Evolutionary conservation across 2,797 vertebrate species (phyloP), one percentile per base, ranked within the genome.

Genomic region (Fistularia tabacaria): DNA sequence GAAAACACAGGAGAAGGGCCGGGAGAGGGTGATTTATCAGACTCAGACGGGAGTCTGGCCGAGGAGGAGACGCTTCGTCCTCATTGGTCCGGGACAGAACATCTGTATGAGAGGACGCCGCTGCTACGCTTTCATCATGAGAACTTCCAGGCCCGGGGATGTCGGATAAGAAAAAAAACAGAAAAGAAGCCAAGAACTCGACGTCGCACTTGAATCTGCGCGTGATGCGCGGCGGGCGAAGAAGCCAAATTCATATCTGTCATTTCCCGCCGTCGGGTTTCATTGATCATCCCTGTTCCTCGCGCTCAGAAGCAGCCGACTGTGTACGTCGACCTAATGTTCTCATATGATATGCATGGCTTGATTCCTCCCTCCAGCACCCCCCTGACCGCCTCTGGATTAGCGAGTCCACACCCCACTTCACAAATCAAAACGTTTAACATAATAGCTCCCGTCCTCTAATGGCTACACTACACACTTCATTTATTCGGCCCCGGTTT

Each of bases 391-490:
- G 81, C 84, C 80, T 83, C 62, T 69, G 81, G 86, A 90, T 90
- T 89, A 89, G 81, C 82, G 55, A 81, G 65, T 82, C 86, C 80
- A 82, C 85, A 85, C 69, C 84, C 83, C 81, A 85, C 87, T 90
- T 87, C 87, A 85, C 84, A 84, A 89, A 90, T 90, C 87, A 90
- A 88, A 91, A 88, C 73, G 74, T 81, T 87, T 84, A 81, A 80
- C 79, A 86, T 89, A 90, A 91, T 88, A 86, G 87, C 81, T 82
- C 86, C 85, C 82, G 53, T 87, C 84, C 83, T 88, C 84, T 85
- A 90, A 89, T 89, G 84, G 88, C 86, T 73, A 87, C 79, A 87
- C 86, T 89, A 88, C 82, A 85, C 89, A 88, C 87, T 89, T 89
- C 79, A 89, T 91, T 91, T 89, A 88, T 87, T 88, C 83, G 84